A percentile compares a stretch with the other conserved stretches of the same genome.
Conservation (phyloP, 1,140 invertebrate genomes). For the Ladona fulva region DNA sequence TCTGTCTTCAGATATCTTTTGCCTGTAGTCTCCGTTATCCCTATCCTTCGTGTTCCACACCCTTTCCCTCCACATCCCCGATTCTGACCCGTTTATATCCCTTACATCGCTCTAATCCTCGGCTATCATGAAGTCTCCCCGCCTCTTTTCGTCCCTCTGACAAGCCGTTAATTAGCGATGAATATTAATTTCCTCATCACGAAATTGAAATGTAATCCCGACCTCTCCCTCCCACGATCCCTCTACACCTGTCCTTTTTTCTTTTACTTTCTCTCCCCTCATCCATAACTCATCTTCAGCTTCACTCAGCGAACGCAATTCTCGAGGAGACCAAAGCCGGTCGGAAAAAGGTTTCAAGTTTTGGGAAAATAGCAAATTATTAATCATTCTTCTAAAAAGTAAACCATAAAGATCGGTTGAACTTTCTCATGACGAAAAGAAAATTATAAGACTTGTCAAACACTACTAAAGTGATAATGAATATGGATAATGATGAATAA, state of each 20-base stretch:
- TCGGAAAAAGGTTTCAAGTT: too few species aligned
- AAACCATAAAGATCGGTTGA: too few species aligned
- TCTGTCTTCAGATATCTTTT: too few species aligned
- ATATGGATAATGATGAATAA: too few species aligned
- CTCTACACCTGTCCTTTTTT: not conserved
- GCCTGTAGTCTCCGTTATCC: not conserved
- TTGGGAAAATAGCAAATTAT: too few species aligned
- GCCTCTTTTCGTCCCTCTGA: not conserved
- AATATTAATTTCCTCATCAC: constrained; percentile 10
- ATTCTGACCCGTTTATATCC: not conserved
- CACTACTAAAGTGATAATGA: too few species aligned
- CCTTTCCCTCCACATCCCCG: not conserved
- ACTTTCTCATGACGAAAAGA: too few species aligned
- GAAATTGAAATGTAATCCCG: constrained; percentile 1
- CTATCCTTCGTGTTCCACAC: not conserved
- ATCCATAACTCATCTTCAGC: not conserved
- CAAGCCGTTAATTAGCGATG: not conserved
- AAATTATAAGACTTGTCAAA: too few species aligned
- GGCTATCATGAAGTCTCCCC: not conserved
- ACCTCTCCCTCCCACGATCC: not conserved
- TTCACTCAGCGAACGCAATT: not conserved
- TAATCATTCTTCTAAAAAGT: too few species aligned
- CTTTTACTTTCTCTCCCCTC: not conserved
- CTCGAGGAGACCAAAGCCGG: too few species aligned
- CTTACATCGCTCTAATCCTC: not conserved